phyloP scores from a whole-genome alignment of 2,888 invertebrate species.

The Siphonodentalium dalli region DNA sequence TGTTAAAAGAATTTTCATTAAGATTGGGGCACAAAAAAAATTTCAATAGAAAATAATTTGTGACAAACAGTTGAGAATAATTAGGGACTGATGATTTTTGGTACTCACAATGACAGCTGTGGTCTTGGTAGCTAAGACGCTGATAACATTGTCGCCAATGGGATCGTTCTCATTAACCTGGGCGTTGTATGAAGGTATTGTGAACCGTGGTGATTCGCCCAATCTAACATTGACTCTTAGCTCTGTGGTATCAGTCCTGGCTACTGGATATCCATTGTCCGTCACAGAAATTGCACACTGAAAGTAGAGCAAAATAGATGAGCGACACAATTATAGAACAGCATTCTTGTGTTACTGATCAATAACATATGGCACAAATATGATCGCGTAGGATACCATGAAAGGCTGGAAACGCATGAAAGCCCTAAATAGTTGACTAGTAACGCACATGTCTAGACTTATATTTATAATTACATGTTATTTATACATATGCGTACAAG shows the following conservation, averaged over 20 bases:
- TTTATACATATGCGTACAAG: too few species aligned
- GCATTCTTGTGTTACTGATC: too few species aligned
- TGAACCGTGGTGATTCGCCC: constrained; percentile 33
- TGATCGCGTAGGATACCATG: too few species aligned
- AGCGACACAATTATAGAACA: not conserved
- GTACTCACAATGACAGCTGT: constrained; percentile 1
- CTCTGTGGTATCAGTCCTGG: constrained; percentile 36
- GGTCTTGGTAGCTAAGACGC: constrained; percentile 27
- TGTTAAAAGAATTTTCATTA: too few species aligned
- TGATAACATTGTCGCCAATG: constrained; percentile 24
- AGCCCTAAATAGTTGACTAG: too few species aligned
- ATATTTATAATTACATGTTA: too few species aligned
- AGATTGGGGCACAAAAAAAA: too few species aligned
- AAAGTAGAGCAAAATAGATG: constrained; percentile 7
- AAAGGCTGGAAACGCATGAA: too few species aligned
- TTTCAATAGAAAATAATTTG: too few species aligned
- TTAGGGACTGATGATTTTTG: not conserved
- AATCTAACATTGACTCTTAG: constrained; percentile 41
- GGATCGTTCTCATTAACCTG: constrained; percentile 41
- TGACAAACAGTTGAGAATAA: not conserved
- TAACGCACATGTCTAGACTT: too few species aligned
- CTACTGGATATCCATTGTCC: constrained; percentile 44
- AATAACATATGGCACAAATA: too few species aligned
- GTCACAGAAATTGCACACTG: constrained; percentile 43
- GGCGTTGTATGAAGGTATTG: constrained; percentile 13